These are phyloP conservation scores for Hypena proboscidalis DNA, from an alignment of 2,888 invertebrate genomes.

Conservation along the genomic window DNA sequence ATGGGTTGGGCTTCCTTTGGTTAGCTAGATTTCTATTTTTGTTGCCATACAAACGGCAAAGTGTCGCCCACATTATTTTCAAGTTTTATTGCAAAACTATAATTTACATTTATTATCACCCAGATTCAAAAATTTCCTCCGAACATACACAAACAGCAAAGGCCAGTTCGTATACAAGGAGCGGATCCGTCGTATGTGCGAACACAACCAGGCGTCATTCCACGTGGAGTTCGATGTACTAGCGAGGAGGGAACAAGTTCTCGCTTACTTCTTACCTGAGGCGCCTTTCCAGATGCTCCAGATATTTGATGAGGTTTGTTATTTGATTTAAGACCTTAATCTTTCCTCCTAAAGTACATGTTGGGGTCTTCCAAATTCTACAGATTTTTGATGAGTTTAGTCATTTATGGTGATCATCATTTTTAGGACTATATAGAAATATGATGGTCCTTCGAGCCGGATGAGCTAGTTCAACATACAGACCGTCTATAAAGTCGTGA, in stretches of 20 bases:
- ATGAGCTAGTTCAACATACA: no score
- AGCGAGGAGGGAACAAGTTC: constrained; percentile 95
- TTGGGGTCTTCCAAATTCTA: constrained; percentile 98
- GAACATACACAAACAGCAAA: constrained; percentile 94
- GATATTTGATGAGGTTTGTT: constrained; percentile 93
- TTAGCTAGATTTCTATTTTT: no score
- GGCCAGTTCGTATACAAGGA: constrained; percentile 96
- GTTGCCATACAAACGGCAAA: no score
- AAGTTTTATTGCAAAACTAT: no score
- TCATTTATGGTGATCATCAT: background rate
- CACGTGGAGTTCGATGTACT: constrained; percentile 97
- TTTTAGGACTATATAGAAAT: background rate
- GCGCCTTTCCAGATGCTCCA: constrained; percentile 98
- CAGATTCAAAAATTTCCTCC: constrained; percentile 94
- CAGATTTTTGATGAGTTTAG: constrained; percentile 95
- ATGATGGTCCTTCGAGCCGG: no score
- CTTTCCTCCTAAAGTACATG: no score
- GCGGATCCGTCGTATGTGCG: constrained; percentile 97
- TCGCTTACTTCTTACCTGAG: constrained; percentile 98
- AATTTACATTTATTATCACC: no score
- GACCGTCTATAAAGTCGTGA: no score
- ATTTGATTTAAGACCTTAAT: background rate
- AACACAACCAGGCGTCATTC: constrained; percentile 95
- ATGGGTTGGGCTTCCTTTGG: no score
- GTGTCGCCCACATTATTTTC: no score